Base-by-base conservation (phyloP, 1,140 invertebrate genomes). In the Eumeta japonica region DNA sequence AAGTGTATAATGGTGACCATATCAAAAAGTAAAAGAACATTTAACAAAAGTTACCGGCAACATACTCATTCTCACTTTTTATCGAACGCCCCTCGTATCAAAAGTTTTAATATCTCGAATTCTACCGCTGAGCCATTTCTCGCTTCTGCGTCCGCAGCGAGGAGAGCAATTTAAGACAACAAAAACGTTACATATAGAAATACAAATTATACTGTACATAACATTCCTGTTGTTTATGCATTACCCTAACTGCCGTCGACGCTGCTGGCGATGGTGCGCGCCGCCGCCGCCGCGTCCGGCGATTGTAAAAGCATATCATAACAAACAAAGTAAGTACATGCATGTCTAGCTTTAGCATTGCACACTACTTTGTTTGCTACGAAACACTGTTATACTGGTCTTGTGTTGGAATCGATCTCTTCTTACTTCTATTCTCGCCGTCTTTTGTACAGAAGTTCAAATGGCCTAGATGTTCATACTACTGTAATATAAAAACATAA, bases 241-340 rank as follows among this genome's bases (percentile, higher is more conserved):
- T 73, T 71, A 67, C 64, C 58, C 68, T 55, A 60, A 65, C 28
- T 14, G 48, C 52, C 50, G 34, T 47, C 15, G 13, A 20, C 29
- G 20, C 31, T 36, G 16, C 19, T 39, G 5, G n/a, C 18, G n/a
- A 16, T 16, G 18, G 13, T 9, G 4, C 1, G 7, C 11, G 35
- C 9, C 18, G 30, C n/a, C n/a, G n/a, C n/a, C n/a, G n/a, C n/a
- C n/a, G n/a, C n/a, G 10, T 10, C 24, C 16, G 62, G 18, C 16
- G 65, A 28, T 40, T 20, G 41, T 47, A 46, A 60, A 56, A 57
- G 39, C 45, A 60, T 56, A 62, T 55, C 64, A 73, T 57, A 71
- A 71, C 68, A 73, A 73, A 73, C 66, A 71, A 73, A 73, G 68
- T 71, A 73, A 73, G 68, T 73, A 73, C 68, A 73, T 73, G 68